A percentile compares a stretch with the other conserved stretches of the same genome.
phyloP scores from a whole-genome alignment of 37 sponge, comb jelly and placozoan genomes.

The Petrosia ficiformis region DNA sequence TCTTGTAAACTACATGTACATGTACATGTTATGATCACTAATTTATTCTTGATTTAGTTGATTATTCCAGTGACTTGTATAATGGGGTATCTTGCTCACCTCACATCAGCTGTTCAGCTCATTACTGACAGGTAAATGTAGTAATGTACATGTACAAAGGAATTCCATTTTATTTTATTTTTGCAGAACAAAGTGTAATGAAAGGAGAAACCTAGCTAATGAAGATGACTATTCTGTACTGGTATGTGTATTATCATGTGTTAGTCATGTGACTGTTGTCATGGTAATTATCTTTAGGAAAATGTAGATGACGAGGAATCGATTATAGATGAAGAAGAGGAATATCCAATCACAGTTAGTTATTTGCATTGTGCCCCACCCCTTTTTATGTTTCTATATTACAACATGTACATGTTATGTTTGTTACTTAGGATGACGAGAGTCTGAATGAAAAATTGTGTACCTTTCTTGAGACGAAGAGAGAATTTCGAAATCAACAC shows the following conservation, averaged over 20 bases:
- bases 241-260: slow-evolving; percentile 3
- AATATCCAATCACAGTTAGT: slow-evolving; percentile 30
- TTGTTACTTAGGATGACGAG: slow-evolving; percentile 62
- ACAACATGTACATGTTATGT: neutral
- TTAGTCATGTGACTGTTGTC: neutral
- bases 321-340: slow-evolving; percentile 17
- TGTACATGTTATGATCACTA: too few species aligned
- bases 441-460: slow-evolving; percentile 72
- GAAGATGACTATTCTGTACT: slow-evolving; percentile 34
- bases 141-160: neutral
- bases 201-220: slow-evolving; percentile 37
- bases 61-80: slow-evolving; percentile 21
- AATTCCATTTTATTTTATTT: neutral
- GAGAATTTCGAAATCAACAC: slow-evolving; percentile 77
- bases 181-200: slow-evolving; percentile 12
- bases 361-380: too few species aligned
- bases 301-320: slow-evolving; percentile 20
- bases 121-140: slow-evolving; percentile 12
- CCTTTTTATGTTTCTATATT: neutral
- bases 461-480: slow-evolving; percentile 76
- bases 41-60: neutral
- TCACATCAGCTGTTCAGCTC: slow-evolving; percentile 47
- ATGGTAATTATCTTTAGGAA: neutral
- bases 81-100: slow-evolving; percentile 39
- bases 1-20: too few species aligned